phyloP scores from a whole-genome alignment of 2,113 vertebrate species.

The Alethe diademata region DNA sequence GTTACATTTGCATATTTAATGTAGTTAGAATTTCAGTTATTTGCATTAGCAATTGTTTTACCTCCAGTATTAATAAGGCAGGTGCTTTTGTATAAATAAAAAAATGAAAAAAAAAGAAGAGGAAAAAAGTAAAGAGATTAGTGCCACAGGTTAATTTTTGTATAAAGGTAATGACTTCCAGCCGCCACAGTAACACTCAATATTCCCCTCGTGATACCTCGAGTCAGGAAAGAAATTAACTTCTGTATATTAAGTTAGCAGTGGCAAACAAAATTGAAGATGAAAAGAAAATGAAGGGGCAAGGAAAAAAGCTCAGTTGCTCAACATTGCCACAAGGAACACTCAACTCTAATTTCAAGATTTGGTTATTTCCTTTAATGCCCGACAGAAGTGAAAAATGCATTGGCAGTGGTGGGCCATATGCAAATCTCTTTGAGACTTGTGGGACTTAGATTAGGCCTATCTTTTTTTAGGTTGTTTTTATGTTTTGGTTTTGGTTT shows the following conservation, averaged over 20 bases:
- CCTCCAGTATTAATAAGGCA: constrained; percentile 22
- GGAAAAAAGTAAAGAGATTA: not conserved
- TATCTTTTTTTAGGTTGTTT: not conserved
- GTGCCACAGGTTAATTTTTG: constrained; percentile 55
- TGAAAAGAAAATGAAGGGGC: constrained; percentile 53
- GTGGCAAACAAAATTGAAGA: constrained; percentile 59
- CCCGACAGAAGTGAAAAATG: not conserved
- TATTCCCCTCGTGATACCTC: constrained; percentile 55
- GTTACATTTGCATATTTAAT: constrained; percentile 42
- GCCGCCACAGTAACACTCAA: constrained; percentile 25
- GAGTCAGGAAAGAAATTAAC: constrained; percentile 59
- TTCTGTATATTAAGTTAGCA: constrained; percentile 51
- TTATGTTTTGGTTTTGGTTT: no score
- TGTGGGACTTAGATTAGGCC: not conserved
- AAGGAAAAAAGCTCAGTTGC: constrained; percentile 8
- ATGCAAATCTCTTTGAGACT: not conserved
- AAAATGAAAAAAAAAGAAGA: not conserved
- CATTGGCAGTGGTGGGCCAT: not conserved
- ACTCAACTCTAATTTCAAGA: constrained; percentile 16
- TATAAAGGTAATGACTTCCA: constrained; percentile 56
- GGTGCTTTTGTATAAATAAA: constrained; percentile 42
- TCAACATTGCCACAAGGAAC: not conserved
- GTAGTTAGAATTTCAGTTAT: constrained; percentile 41
- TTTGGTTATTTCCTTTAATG: constrained; percentile 38
- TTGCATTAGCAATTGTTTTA: constrained; percentile 27